Conservation (phyloP, 2,888 invertebrate genomes). For the Callyntrura sp. region DNA sequence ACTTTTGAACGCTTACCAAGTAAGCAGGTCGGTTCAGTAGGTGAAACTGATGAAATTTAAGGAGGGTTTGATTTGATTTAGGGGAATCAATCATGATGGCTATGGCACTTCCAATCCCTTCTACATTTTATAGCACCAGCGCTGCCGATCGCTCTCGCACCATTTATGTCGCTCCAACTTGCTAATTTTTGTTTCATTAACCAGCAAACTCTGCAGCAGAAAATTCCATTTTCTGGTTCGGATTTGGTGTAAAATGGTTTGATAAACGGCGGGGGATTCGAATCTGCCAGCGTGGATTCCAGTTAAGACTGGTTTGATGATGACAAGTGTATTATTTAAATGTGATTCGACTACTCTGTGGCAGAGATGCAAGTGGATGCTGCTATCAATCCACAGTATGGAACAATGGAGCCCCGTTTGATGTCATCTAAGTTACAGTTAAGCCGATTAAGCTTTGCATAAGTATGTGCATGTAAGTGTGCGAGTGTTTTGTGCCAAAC, state of each 20-base stretch:
- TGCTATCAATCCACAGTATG: slow-evolving; percentile 15
- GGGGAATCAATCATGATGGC: too few species aligned
- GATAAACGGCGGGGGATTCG: background rate
- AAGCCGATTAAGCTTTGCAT: slow-evolving; percentile 25
- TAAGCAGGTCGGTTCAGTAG: too few species aligned
- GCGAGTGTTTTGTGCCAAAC: background rate
- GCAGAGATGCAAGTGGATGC: slow-evolving; percentile 1
- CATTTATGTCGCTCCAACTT: background rate
- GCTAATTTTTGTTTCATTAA: background rate
- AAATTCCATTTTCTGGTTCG: background rate
- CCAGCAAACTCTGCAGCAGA: too few species aligned
- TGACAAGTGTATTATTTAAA: slow-evolving; percentile 6
- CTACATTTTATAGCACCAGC: background rate
- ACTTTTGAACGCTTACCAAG: too few species aligned
- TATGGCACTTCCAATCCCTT: background rate
- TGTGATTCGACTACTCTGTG: background rate
- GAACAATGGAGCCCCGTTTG: slow-evolving; percentile 37
- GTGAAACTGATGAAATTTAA: too few species aligned
- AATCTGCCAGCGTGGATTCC: background rate
- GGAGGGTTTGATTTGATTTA: too few species aligned
- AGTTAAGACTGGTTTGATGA: slow-evolving; percentile 12
- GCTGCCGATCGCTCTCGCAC: too few species aligned
- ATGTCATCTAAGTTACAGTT: slow-evolving; percentile 53
- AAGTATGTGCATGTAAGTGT: slow-evolving; percentile 8
- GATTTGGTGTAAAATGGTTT: too few species aligned